These are phyloP conservation scores for Gobiocypris rarus DNA, from an alignment of 2,113 vertebrate species.

Conservation along the genomic window DNA sequence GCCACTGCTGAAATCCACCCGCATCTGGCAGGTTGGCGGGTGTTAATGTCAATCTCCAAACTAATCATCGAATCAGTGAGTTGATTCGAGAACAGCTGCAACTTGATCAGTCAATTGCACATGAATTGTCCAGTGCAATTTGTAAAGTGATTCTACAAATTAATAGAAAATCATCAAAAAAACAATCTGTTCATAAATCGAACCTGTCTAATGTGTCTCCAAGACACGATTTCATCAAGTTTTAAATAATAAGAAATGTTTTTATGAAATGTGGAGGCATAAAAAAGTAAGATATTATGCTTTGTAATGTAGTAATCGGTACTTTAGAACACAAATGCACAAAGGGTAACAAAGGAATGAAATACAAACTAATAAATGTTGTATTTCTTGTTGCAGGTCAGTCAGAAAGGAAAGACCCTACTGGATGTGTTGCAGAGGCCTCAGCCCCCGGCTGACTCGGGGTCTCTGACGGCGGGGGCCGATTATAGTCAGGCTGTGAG, in stretches of 20 bases:
- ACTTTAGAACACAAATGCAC: not conserved
- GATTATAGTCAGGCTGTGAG: conserved; percentile 89
- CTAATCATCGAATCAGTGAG: not conserved
- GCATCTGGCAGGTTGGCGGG: too few relatives aligned
- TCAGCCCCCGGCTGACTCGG: conserved; percentile 82
- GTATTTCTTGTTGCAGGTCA: conserved; percentile 65
- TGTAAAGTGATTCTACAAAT: not conserved
- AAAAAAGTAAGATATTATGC: not conserved
- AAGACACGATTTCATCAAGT: not conserved
- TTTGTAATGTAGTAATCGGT: not conserved
- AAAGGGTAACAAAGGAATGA: not conserved
- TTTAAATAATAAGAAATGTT: not conserved
- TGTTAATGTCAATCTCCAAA: not conserved
- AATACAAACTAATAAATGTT: not conserved
- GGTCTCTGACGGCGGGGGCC: conserved; percentile 85
- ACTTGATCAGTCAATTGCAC: not conserved
- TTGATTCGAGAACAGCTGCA: not conserved
- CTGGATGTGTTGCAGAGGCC: conserved; percentile 74
- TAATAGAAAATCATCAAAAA: not conserved
- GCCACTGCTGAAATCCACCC: too few relatives aligned
- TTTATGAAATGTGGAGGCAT: not conserved
- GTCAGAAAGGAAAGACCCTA: conserved; percentile 76
- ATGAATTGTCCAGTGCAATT: not conserved
- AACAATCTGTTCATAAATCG: not conserved
- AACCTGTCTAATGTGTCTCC: not conserved